These are phyloP conservation scores for Luscinia megarhynchos DNA, from an alignment of 2,797 vertebrate genomes.

Conservation along the genomic window DNA sequence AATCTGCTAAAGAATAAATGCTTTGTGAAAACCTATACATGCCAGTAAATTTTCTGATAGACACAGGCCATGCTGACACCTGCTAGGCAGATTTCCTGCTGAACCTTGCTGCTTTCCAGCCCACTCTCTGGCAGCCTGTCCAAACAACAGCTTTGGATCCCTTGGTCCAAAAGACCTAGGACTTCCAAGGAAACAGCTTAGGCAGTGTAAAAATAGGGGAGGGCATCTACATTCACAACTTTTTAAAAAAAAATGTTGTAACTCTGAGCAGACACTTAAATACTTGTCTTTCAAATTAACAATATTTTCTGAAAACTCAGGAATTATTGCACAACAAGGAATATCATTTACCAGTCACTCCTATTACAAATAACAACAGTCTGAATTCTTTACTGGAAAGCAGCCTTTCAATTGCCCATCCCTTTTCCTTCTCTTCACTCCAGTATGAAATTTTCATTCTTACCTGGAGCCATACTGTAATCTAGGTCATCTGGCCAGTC, in stretches of 20 bases:
- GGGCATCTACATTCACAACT: neutral
- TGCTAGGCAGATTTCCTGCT: neutral
- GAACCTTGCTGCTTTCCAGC: neutral
- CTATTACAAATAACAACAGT: neutral
- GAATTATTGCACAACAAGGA: conserved; percentile 32
- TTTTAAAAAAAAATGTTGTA: neutral
- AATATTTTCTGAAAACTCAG: neutral
- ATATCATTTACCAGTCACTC: neutral
- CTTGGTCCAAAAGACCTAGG: neutral
- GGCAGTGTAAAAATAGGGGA: neutral
- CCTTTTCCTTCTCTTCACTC: neutral
- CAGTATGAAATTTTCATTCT: neutral
- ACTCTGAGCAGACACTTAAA: neutral
- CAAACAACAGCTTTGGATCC: neutral
- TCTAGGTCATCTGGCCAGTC: neutral
- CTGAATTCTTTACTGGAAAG: conserved; percentile 34
- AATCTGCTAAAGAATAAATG: neutral
- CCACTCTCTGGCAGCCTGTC: neutral
- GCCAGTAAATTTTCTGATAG: neutral
- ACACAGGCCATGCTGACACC: neutral
- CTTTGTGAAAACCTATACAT: neutral
- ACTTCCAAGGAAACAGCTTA: neutral
- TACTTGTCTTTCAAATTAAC: neutral
- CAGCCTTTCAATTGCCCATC: neutral
- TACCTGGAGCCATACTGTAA: neutral